phyloP scores from a whole-genome alignment of 2,797 vertebrate genomes.

The Octomys mimax region DNA sequence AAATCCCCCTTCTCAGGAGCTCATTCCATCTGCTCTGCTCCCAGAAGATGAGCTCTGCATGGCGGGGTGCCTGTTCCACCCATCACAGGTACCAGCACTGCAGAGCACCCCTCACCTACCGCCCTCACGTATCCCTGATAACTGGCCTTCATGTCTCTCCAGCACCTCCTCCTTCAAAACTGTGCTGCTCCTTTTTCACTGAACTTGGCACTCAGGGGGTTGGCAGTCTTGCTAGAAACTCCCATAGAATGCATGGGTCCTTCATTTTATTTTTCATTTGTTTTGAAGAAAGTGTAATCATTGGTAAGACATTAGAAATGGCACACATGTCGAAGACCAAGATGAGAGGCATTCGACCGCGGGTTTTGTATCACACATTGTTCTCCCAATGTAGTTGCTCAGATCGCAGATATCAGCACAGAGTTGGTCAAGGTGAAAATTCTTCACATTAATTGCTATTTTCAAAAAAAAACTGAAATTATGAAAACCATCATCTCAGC shows the following conservation, averaged over 20 bases:
- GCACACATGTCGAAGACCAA: too few species aligned
- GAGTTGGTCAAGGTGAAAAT: too few species aligned
- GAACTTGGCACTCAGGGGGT: not conserved
- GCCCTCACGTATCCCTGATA: too few species aligned
- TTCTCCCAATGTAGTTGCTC: too few species aligned
- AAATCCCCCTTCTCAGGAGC: not conserved
- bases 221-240: not conserved
- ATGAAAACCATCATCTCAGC: too few species aligned
- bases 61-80: not conserved
- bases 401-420: too few species aligned
- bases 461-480: too few species aligned
- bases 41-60: not conserved
- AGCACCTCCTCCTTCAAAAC: not conserved
- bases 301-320: too few species aligned
- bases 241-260: not conserved
- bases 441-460: too few species aligned
- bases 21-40: accelerated
- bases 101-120: not conserved
- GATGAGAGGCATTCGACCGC: too few species aligned
- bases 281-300: too few species aligned
- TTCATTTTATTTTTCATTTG: not conserved
- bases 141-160: not conserved
- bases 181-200: accelerated
- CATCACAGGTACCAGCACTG: not conserved
- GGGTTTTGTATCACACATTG: too few species aligned